Conservation (phyloP, 2,797 vertebrate genomes). For the Neosalanx taihuensis region DNA sequence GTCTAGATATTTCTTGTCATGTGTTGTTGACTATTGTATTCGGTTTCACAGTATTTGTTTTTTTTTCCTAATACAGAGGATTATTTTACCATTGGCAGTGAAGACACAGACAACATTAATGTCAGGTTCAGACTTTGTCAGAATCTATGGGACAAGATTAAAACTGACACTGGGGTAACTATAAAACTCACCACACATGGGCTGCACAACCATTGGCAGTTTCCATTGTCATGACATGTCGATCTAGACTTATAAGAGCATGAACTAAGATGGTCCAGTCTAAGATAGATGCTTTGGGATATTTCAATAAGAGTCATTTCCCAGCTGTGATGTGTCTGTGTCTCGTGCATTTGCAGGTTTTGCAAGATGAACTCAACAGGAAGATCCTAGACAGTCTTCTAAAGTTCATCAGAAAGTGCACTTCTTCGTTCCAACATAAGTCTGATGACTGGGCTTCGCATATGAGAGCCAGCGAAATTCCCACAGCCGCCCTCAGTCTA, state of each 20-base stretch:
- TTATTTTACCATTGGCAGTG: conserved; percentile 68
- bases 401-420: conserved; percentile 81
- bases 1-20: not conserved
- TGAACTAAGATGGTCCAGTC: too few relatives aligned
- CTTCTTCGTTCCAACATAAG: conserved; percentile 67
- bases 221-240: not conserved
- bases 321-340: too few relatives aligned
- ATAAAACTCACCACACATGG: not conserved
- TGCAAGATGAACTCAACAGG: conserved; percentile 90
- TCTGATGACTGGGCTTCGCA: conserved; percentile 76
- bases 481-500: conserved; percentile 88
- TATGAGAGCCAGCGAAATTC: conserved; percentile 90
- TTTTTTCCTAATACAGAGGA: conserved; percentile 61
- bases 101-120: conserved; percentile 65
- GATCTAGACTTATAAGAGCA: too few relatives aligned
- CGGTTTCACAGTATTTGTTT: not conserved
- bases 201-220: not conserved
- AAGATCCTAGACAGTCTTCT: conserved; percentile 85
- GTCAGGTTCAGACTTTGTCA: conserved; percentile 79
- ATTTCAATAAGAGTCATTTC: too few relatives aligned
- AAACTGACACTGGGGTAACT: conserved; percentile 82
- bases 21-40: not conserved
- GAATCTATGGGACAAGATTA: conserved; percentile 83
- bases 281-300: too few relatives aligned
- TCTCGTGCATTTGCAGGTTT: conserved; percentile 60